Percentiles rank a stretch among this genome's conserved stretches.
Evolutionary conservation across 92 coral and sea anemone genomes (phyloP).

Genomic region (Montipora capitata): DNA sequence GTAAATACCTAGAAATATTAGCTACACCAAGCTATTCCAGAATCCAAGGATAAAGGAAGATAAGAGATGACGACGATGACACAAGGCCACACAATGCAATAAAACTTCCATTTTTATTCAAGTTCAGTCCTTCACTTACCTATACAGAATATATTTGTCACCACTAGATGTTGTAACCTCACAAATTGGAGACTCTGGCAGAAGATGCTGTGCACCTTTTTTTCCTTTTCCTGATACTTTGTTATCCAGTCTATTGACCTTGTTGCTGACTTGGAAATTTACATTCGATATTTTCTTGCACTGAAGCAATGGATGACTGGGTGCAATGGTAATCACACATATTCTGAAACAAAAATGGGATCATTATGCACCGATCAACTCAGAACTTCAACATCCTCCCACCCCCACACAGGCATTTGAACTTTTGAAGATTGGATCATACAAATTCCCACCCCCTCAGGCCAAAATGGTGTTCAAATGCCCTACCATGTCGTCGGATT

Average conservation of each 20-base stretch:
- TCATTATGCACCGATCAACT: background rate
- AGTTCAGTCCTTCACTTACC: conserved; percentile 54
- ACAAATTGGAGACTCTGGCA: conserved; percentile 84
- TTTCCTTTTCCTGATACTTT: conserved; percentile 96
- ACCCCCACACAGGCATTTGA: too few relatives aligned
- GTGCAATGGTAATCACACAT: conserved; percentile 93
- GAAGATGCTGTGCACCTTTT: conserved; percentile 89
- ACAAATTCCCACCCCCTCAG: too few relatives aligned
- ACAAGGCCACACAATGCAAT: too few relatives aligned
- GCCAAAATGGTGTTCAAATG: too few relatives aligned
- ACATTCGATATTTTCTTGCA: conserved; percentile 70
- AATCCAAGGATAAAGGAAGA: too few relatives aligned
- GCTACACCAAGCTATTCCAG: too few relatives aligned
- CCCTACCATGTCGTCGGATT: too few relatives aligned
- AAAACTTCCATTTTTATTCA: background rate
- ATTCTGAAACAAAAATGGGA: conserved; percentile 60
- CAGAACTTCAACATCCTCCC: too few relatives aligned
- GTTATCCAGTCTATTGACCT: conserved; percentile 93
- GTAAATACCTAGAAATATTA: too few relatives aligned
- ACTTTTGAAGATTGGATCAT: too few relatives aligned
- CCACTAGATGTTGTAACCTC: conserved; percentile 90
- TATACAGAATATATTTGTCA: conserved; percentile 80
- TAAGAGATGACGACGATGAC: too few relatives aligned
- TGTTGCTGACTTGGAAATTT: conserved; percentile 91
- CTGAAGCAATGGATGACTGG: conserved; percentile 85